phyloP scores from a whole-genome alignment of 2,797 vertebrate species.

The Phataginus tricuspis region DNA sequence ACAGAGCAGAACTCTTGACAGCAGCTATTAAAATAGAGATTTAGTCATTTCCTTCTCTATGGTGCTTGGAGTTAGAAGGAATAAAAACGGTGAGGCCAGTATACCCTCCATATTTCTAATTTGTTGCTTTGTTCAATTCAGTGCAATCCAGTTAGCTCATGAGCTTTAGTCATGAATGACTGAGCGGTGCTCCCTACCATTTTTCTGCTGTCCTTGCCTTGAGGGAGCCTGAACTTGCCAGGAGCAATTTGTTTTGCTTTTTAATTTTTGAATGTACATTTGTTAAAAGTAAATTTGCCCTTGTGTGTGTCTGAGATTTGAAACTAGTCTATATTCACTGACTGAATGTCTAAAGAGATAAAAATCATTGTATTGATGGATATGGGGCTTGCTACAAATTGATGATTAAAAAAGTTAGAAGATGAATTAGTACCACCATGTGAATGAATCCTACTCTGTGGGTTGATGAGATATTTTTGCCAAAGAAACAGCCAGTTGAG shows the following conservation, averaged over 20 bases:
- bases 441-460: constrained; percentile 31
- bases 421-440: constrained; percentile 57
- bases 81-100: constrained; percentile 70
- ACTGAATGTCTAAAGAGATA: constrained; percentile 24
- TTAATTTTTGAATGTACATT: constrained; percentile 76
- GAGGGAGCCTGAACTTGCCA: constrained; percentile 76
- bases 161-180: constrained; percentile 70
- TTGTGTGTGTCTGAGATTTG: constrained; percentile 53
- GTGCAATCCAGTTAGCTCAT: constrained; percentile 34
- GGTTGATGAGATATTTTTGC: neutral
- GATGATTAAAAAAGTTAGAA: constrained; percentile 66
- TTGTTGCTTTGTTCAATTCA: constrained; percentile 63
- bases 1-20: constrained; percentile 84
- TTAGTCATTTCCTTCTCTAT: constrained; percentile 81
- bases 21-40: constrained; percentile 85
- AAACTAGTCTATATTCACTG: neutral
- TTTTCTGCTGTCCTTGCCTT: constrained; percentile 72
- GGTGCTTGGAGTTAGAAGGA: constrained; percentile 73
- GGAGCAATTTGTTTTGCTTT: constrained; percentile 81
- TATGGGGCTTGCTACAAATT: constrained; percentile 56
- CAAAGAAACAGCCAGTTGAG: neutral
- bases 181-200: constrained; percentile 68
- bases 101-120: constrained; percentile 69
- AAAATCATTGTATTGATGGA: constrained; percentile 46
- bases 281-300: constrained; percentile 77